Evolutionary conservation across 2,113 vertebrate species (phyloP).

Genomic region (Calyptomena viridis): DNA sequence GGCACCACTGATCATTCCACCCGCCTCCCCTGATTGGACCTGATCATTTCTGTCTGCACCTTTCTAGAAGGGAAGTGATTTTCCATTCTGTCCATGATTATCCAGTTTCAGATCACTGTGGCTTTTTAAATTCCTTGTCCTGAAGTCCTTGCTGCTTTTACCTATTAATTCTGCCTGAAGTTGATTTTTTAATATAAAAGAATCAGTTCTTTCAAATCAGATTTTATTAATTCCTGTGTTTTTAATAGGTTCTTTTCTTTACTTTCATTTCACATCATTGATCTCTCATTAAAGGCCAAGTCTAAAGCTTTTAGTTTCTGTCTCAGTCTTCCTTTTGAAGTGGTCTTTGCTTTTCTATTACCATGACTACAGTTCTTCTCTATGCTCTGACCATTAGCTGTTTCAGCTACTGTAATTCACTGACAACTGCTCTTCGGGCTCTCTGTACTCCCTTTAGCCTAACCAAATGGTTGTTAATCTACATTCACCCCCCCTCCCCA

Average conservation of each 20-base stretch:
- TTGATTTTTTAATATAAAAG: not conserved
- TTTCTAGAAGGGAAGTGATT: not conserved
- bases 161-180: not conserved
- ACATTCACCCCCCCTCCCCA: not conserved
- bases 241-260: not conserved
- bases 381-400: not conserved
- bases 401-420: not conserved
- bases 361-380: not conserved
- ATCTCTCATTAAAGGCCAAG: not conserved
- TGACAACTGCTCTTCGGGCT: not conserved
- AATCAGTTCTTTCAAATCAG: not conserved
- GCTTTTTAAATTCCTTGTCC: not conserved
- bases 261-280: not conserved
- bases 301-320: not conserved
- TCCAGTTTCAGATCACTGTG: not conserved
- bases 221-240: not conserved
- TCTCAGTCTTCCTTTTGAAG: not conserved
- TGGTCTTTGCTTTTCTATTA: not conserved
- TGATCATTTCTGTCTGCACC: not conserved
- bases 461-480: not conserved
- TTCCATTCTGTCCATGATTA: not conserved
- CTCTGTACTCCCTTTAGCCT: not conserved
- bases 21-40: fast-evolving
- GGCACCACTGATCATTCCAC: fast-evolving
- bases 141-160: not conserved